Evolutionary conservation across 1,140 invertebrate species (phyloP), one percentile per base, ranked within the genome.

Genomic region (Hypsibius dujardini): DNA sequence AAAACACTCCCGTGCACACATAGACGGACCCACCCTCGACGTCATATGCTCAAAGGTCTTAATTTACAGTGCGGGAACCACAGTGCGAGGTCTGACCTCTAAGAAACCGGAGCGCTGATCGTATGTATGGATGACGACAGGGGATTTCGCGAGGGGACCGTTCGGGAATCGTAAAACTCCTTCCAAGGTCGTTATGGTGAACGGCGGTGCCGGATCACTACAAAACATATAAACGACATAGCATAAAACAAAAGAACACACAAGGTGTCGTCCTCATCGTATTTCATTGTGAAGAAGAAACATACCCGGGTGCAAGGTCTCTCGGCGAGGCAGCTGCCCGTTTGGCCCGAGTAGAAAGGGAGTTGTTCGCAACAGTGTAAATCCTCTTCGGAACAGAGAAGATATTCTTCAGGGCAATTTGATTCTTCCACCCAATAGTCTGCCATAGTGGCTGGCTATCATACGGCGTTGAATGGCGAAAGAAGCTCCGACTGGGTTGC

Each of bases 41-140:
- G n/a, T n/a, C n/a, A n/a, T n/a, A n/a, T n/a, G n/a, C n/a, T n/a
- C n/a, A n/a, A n/a, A n/a, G n/a, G n/a, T n/a, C n/a, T n/a, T n/a
- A n/a, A n/a, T n/a, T n/a, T n/a, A n/a, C n/a, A n/a, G n/a, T n/a
- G n/a, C n/a, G n/a, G n/a, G n/a, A n/a, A n/a, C n/a, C n/a, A n/a
- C n/a, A n/a, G n/a, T n/a, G n/a, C n/a, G n/a, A n/a, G n/a, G n/a
- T n/a, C n/a, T n/a, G 7, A 42, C 62, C 46, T 74, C 75, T 28
- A 75, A 46, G 73, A 76, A 76, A 1, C 72, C 75, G 40, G 75
- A 75, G 12, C 72, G 3, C 1, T 70, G 70, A 59, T 76, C 72
- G 71, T 73, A 76, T 7, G 73, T 73, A 47, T 75, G 74, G 46
- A 76, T 72, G 12, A 76, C 46, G 7, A 76, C 14, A 28, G 75